Evolutionary conservation across 2,888 invertebrate genomes (phyloP).

Genomic region (Rhamnusium bicolor): DNA sequence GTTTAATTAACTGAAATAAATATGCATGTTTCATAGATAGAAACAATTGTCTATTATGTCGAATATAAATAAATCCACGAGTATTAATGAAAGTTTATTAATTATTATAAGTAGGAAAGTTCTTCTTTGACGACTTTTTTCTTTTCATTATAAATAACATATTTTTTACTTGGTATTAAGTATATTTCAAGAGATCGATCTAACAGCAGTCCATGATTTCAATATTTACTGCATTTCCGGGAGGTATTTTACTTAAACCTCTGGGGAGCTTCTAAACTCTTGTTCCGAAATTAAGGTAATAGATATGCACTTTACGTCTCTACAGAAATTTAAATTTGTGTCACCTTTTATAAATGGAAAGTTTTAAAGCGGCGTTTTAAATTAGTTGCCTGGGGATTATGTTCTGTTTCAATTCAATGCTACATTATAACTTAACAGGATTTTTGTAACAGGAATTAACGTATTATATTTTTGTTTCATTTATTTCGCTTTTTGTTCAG

Average conservation of each 20-base stretch:
- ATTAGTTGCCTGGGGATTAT: constrained; percentile 9
- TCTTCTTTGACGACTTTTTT: neutral
- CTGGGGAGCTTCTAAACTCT: constrained; percentile 2
- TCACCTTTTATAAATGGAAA: neutral
- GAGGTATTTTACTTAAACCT: neutral
- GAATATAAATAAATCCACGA: too few relatives aligned
- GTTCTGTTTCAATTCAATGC: constrained; percentile 7
- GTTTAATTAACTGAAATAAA: too few relatives aligned
- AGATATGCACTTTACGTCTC: constrained; percentile 15
- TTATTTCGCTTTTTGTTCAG: neutral
- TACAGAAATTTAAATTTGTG: neutral
- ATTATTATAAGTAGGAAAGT: too few relatives aligned
- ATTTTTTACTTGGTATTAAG: neutral
- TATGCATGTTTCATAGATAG: too few relatives aligned
- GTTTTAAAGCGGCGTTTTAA: constrained; percentile 15
- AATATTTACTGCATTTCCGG: neutral
- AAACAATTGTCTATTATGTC: too few relatives aligned
- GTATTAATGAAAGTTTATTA: too few relatives aligned
- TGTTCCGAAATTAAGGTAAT: constrained; percentile 3
- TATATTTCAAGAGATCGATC: neutral
- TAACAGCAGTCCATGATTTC: neutral
- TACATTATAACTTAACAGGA: neutral
- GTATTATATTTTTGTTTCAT: neutral
- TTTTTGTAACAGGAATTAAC: neutral
- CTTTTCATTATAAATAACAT: neutral